Base-by-base conservation (phyloP, 2,113 vertebrate species). In the Sturnus vulgaris region DNA sequence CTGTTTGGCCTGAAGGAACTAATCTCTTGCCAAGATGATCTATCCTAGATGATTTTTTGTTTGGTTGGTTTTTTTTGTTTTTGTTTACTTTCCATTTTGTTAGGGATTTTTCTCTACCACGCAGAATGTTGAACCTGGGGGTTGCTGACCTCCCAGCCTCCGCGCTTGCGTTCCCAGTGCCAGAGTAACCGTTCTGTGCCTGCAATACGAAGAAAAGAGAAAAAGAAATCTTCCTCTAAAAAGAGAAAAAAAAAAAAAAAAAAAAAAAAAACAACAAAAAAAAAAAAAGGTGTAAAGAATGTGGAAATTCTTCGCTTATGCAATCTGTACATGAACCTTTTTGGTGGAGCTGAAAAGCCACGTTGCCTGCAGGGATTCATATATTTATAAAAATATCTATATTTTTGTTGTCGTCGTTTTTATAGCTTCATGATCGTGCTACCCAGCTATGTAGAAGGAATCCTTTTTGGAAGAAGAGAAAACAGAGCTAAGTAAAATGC, bases 1-100 rank as follows among this genome's bases (percentile, higher is more conserved):
- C 97, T 97, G 97, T 97, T 97, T 95, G 96, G 95, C 96, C 96
- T 96, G 96, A 97, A 97, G 93, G 96, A 97, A 96, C 96, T 93
- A 93, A 86, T 94, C 80, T 97, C 79, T 96, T 96, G 93, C 97
- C 95, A 96, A 96, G 93, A 95, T 96, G 91, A 95, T 91, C 39
- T 96, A 64, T 84, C 85, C 15, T 93, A 81, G 69, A 78, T n/a
- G 46, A 81, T 57, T 66, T 90, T 91, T 87, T 40, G 7, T 30
- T 40, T 70, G 35, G 14, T 12, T 20, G 8, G 10, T 30, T 53
- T 33, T 22, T 49, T 46, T 21, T 76, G 40, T 10, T 66, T 71
- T 30, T 39, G 12, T 93, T 82, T 47, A 40, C 20, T 92, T 87
- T 81, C 68, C 4, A 2, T 56, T 83, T 72, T 73, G 61, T 18